Conservation (phyloP, 1,140 invertebrate species). For the Cyclina sinensis region DNA sequence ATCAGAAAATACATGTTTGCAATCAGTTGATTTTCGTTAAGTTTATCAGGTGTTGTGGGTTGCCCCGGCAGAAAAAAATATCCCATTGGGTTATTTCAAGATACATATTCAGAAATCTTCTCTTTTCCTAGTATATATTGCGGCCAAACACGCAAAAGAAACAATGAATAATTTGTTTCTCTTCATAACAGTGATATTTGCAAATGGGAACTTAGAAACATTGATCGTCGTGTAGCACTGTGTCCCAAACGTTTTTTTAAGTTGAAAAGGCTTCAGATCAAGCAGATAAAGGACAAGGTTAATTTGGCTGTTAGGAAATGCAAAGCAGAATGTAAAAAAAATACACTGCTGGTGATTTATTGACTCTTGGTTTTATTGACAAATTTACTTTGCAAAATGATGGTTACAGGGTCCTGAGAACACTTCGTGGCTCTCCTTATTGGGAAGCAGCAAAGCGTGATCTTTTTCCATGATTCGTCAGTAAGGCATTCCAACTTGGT, state of each 20-base stretch:
- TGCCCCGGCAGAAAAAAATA: conserved; percentile 59
- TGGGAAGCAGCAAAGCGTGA: conserved; percentile 68
- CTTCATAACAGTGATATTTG: conserved; percentile 56
- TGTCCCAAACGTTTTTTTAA: conserved; percentile 72
- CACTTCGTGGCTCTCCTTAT: conserved; percentile 70
- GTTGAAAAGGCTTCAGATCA: conserved; percentile 74
- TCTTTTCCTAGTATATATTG: conserved; percentile 61
- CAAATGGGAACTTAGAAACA: conserved; percentile 58
- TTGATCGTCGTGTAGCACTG: conserved; percentile 59
- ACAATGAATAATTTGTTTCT: conserved; percentile 26
- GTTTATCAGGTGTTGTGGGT: conserved; percentile 50
- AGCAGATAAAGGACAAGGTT: conserved; percentile 70
- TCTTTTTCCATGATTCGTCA: conserved; percentile 73
- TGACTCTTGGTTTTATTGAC: conserved; percentile 40
- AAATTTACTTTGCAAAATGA: conserved; percentile 70
- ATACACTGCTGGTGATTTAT: conserved; percentile 68
- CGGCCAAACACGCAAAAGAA: conserved; percentile 48
- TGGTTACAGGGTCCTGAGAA: conserved; percentile 69
- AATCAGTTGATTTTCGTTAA: conserved; percentile 42
- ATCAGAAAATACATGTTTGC: conserved; percentile 47
- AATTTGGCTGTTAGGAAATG: conserved; percentile 65
- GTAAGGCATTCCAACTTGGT: conserved; percentile 60
- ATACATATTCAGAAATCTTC: conserved; percentile 52
- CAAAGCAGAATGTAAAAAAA: conserved; percentile 62
- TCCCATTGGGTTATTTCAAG: conserved; percentile 58